Conservation (phyloP, 2,888 invertebrate species). For the Melanostoma scalare region DNA sequence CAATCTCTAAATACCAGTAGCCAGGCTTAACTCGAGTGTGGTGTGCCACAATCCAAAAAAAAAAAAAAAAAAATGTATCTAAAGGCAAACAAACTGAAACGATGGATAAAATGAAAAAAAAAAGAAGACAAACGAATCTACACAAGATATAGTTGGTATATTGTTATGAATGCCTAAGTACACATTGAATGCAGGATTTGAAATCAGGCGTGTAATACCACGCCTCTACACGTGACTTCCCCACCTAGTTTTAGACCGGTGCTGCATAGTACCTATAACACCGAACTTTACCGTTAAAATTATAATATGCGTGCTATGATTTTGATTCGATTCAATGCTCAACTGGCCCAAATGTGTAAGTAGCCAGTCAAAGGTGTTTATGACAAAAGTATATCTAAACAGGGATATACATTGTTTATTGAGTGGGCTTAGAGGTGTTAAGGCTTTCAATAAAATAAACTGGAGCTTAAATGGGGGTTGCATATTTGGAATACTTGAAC, state of each 20-base stretch:
- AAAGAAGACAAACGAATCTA: constrained; percentile 62
- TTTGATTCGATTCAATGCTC: constrained; percentile 43
- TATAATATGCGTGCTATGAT: constrained; percentile 52
- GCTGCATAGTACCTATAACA: constrained; percentile 17
- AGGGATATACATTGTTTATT: constrained; percentile 32
- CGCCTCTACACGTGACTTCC: constrained; percentile 73
- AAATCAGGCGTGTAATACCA: constrained; percentile 71
- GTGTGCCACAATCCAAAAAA: constrained; percentile 49
- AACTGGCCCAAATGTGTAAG: constrained; percentile 27
- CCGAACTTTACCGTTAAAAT: constrained; percentile 65
- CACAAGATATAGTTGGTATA: constrained; percentile 66
- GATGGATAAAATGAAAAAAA: constrained; percentile 53
- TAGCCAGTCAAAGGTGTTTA: constrained; percentile 41
- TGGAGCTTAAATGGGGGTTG: constrained; percentile 10
- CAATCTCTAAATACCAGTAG: constrained; percentile 68
- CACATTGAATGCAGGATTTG: constrained; percentile 69
- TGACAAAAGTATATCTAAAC: constrained; percentile 11
- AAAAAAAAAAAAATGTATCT: constrained; percentile 17
- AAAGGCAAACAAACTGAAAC: constrained; percentile 72
- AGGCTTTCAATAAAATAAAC: constrained; percentile 18
- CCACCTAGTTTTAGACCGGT: constrained; percentile 54
- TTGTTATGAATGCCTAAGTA: constrained; percentile 74
- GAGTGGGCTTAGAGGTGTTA: constrained; percentile 44
- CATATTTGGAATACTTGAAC: no score
- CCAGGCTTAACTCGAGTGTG: constrained; percentile 70